Evolutionary conservation across 2,113 vertebrate genomes (phyloP).

Genomic region (Trichechus manatus): DNA sequence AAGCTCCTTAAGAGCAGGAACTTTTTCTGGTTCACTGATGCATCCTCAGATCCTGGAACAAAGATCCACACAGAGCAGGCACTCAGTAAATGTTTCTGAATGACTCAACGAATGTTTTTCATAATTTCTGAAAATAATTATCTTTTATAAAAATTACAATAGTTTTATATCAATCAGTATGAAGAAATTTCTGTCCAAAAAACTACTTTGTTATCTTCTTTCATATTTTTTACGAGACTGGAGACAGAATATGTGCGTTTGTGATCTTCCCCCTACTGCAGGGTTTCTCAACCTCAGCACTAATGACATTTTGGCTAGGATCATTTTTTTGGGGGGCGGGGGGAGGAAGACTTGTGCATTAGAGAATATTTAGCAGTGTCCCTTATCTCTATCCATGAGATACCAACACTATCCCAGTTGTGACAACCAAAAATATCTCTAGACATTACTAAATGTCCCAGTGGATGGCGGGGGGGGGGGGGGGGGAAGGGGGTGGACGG

Average conservation of each 20-base stretch:
- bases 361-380: neutral
- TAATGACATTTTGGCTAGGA: neutral
- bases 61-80: neutral
- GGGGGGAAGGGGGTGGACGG: too few relatives aligned
- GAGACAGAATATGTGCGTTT: neutral
- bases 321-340: neutral
- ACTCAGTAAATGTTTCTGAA: neutral
- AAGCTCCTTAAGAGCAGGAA: neutral
- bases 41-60: neutral
- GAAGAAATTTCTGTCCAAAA: neutral
- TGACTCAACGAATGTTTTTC: neutral
- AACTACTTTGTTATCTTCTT: too few relatives aligned
- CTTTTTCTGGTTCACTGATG: neutral
- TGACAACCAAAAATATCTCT: neutral
- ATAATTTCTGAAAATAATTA: neutral
- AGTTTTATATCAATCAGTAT: neutral
- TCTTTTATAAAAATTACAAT: neutral
- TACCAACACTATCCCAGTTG: neutral
- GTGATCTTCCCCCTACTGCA: neutral
- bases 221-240: too few relatives aligned
- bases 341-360: too few relatives aligned
- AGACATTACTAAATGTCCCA: neutral
- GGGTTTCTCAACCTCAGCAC: neutral
- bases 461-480: too few relatives aligned
- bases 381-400: neutral